Evolutionary conservation across 35 echinoderm and acorn worm genomes (phyloP).

Genomic region (Ptychodera flava): DNA sequence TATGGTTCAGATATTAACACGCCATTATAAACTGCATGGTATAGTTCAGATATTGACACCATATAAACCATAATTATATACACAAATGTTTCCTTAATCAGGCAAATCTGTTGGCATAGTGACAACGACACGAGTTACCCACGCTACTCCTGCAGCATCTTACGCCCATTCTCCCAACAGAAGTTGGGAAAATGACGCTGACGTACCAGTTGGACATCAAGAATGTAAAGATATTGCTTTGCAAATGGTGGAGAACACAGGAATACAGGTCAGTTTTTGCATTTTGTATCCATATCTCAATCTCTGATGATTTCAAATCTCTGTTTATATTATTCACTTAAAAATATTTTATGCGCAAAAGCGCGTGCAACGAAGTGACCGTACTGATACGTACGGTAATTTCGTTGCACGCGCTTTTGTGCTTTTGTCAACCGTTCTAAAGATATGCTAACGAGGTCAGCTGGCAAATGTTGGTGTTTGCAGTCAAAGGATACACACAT

Average conservation of each 20-base stretch:
- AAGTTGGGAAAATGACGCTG: conserved; percentile 68
- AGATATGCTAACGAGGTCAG: too few relatives aligned
- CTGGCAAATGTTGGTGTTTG: too few relatives aligned
- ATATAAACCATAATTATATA: too few relatives aligned
- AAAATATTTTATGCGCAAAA: neutral
- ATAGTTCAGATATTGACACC: too few relatives aligned
- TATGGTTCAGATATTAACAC: too few relatives aligned
- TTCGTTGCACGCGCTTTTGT: neutral
- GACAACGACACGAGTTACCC: conserved; percentile 73
- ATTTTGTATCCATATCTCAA: neutral
- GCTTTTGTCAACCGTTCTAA: too few relatives aligned
- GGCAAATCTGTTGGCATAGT: conserved; percentile 85
- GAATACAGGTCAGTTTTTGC: conserved; percentile 24
- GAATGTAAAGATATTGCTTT: conserved; percentile 79
- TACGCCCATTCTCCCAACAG: conserved; percentile 83
- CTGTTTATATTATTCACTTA: neutral
- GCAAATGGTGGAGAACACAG: conserved; percentile 51
- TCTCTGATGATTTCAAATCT: neutral
- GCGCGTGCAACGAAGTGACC: neutral
- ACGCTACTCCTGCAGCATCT: conserved; percentile 65
- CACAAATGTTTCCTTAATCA: too few relatives aligned
- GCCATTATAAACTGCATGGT: too few relatives aligned
- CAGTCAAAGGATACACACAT: too few relatives aligned
- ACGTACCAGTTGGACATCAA: conserved; percentile 25
- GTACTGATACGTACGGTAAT: neutral